Conservation (phyloP, 2,888 invertebrate species). For the Tholera decimalis region DNA sequence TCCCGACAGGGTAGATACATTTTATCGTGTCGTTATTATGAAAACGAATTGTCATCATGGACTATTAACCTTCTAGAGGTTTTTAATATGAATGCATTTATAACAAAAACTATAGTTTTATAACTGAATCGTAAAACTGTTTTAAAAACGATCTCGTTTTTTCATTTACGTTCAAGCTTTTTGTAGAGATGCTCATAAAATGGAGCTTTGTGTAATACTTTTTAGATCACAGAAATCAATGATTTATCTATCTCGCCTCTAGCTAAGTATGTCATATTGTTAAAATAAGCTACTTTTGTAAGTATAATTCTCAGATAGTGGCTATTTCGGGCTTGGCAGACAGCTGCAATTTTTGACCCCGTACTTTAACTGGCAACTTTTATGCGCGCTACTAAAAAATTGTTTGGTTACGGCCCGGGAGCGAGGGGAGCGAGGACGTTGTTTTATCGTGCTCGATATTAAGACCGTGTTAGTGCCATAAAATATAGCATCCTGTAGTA, state of each 20-base stretch:
- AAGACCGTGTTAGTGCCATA: slow-evolving; percentile 71
- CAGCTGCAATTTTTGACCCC: slow-evolving; percentile 68
- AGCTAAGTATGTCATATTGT: neutral
- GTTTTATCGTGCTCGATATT: slow-evolving; percentile 73
- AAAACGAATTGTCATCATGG: slow-evolving; percentile 53
- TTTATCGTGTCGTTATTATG: slow-evolving; percentile 53
- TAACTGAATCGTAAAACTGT: slow-evolving; percentile 50
- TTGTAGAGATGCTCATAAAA: slow-evolving; percentile 1
- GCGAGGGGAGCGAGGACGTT: slow-evolving; percentile 54
- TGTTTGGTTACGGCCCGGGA: slow-evolving; percentile 56
- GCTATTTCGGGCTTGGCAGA: no score
- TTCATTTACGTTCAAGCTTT: slow-evolving; percentile 13
- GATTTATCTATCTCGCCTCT: neutral
- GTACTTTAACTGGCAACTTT: slow-evolving; percentile 60
- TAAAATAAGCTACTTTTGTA: slow-evolving; percentile 1
- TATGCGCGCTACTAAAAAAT: slow-evolving; percentile 65
- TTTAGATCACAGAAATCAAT: neutral
- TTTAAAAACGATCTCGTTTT: slow-evolving; percentile 27
- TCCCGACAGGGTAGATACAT: slow-evolving; percentile 18
- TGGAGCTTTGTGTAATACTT: neutral
- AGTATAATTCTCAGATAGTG: slow-evolving; percentile 29
- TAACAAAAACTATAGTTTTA: slow-evolving; percentile 53
- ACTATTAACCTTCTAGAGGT: slow-evolving; percentile 61
- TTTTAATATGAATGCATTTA: slow-evolving; percentile 54
- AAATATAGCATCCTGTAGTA: slow-evolving; percentile 61